Conservation (phyloP, 1,140 invertebrate species). For the Semibalanus balanoides region DNA sequence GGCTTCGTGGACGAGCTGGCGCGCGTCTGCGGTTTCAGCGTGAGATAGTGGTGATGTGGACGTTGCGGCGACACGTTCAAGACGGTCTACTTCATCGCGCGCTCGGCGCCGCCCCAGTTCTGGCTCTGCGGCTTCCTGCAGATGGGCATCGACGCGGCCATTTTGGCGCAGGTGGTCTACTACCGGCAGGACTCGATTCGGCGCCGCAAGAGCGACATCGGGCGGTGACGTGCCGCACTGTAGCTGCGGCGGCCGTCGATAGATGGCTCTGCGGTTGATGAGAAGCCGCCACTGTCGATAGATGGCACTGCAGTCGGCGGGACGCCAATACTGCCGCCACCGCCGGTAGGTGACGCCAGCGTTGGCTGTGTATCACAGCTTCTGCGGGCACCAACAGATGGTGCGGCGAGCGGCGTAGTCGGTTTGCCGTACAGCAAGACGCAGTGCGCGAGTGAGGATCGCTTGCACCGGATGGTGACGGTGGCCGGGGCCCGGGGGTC, state of each 20-base stretch:
- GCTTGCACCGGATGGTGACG: too few relatives aligned
- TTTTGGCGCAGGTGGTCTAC: slow-evolving; percentile 58
- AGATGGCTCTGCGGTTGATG: background rate
- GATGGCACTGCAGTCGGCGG: background rate
- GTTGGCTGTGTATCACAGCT: too few relatives aligned
- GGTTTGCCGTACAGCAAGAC: too few relatives aligned
- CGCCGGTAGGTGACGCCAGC: background rate
- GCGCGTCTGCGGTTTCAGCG: too few relatives aligned
- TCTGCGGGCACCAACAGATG: too few relatives aligned
- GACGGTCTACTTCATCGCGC: slow-evolving; percentile 84
- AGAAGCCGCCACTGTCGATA: background rate
- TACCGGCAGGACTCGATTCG: slow-evolving; percentile 28
- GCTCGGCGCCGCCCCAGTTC: slow-evolving; percentile 84
- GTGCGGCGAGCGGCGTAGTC: too few relatives aligned
- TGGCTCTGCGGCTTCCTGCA: slow-evolving; percentile 88
- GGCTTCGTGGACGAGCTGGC: too few relatives aligned
- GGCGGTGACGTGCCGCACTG: background rate
- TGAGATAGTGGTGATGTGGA: slow-evolving; percentile 94
- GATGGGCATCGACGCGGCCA: slow-evolving; percentile 67
- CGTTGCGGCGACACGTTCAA: slow-evolving; percentile 84
- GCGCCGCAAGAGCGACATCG: background rate
- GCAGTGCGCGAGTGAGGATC: too few relatives aligned
- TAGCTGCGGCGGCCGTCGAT: too few relatives aligned
- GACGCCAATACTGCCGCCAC: too few relatives aligned
- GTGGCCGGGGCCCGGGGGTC: too few relatives aligned